Percentiles rank a stretch among this genome's conserved stretches.
phyloP scores from a whole-genome alignment of 1,140 invertebrate genomes.

The Sinella curviseta region DNA sequence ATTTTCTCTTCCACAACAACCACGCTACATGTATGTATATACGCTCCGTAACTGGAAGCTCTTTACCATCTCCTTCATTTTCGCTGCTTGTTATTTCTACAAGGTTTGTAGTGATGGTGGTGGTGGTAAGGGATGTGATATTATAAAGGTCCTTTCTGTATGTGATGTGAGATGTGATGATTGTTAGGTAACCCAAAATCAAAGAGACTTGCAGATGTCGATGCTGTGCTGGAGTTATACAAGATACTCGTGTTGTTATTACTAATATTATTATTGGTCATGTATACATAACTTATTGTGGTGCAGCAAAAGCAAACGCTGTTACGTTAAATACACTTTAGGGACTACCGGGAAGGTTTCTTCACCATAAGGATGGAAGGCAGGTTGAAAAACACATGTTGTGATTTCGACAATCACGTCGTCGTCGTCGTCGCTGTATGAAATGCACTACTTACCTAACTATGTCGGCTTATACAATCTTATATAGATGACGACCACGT shows the following conservation, averaged over 20 bases:
- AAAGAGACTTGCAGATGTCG: slow-evolving; percentile 4
- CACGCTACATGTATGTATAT: too few species aligned
- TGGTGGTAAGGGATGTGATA: too few species aligned
- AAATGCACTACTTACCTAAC: too few species aligned
- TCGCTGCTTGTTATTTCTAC: too few species aligned
- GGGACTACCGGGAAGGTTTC: not conserved
- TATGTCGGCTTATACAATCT: too few species aligned
- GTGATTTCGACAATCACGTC: not conserved
- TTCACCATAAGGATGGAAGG: not conserved
- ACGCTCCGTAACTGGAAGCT: too few species aligned
- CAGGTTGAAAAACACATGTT: not conserved
- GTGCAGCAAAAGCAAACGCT: not conserved
- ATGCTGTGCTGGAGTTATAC: not conserved
- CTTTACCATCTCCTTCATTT: too few species aligned
- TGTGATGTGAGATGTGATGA: not conserved
- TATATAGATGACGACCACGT: too few species aligned
- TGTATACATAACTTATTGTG: not conserved
- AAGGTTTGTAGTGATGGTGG: too few species aligned
- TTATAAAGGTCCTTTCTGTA: too few species aligned
- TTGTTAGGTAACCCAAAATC: not conserved
- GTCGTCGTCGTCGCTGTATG: too few species aligned
- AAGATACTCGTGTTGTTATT: not conserved
- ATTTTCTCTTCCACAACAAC: not conserved
- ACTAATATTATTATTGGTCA: not conserved
- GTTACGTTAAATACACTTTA: not conserved